Base-by-base conservation (phyloP, 1,140 invertebrate genomes). In the Orussus abietinus region DNA sequence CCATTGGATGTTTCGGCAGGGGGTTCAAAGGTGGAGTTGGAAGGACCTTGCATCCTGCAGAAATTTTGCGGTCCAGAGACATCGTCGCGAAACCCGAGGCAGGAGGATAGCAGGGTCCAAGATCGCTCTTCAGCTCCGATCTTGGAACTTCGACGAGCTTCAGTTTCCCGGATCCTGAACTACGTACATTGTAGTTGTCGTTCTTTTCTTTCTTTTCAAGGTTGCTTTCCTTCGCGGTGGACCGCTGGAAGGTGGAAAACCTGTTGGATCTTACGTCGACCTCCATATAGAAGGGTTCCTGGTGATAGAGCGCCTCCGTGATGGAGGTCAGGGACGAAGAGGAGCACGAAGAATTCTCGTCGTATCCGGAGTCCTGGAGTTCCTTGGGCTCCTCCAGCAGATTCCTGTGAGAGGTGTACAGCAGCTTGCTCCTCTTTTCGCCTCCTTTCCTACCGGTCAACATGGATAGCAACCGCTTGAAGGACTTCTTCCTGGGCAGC, bases 391-490 rank as follows among this genome's bases (percentile, higher is more conserved):
- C 45, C 13, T 54, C 42, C 13, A 0, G 5, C 3, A 49, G 19
- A 9, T 59, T 59, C 3, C 15, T 30, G 9, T 53, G 37, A 4
- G 49, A 55, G 7, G 34, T 38, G 17, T 19, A 36, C 10, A 37
- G 49, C 3, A 51, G 6, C 0, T 51, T 47, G 1, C 39, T 47
- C 3, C 15, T 53, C 11, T 42, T 51, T 0, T 22, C 5, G 1
- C 1, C 7, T 25, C n/a, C 15, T 49, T 38, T 45, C 19, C 13
- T 44, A 0, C 31, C 42, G 6, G 22, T 46, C 2, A 58, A 37
- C 9, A 47, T 18, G 5, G 52, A 45, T 4, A 64, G 11, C 0
- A 66, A 19, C 17, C 53, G 62, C 36, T 53, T 60, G 32, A 66
- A 32, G 0, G 60, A 62, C 10, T 26, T 52, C 10, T 59, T 64